Percentiles rank a stretch among this genome's conserved stretches.
These are phyloP conservation scores for Hydrophis major DNA, from an alignment of 2,797 vertebrate genomes.

Conservation along the genomic window DNA sequence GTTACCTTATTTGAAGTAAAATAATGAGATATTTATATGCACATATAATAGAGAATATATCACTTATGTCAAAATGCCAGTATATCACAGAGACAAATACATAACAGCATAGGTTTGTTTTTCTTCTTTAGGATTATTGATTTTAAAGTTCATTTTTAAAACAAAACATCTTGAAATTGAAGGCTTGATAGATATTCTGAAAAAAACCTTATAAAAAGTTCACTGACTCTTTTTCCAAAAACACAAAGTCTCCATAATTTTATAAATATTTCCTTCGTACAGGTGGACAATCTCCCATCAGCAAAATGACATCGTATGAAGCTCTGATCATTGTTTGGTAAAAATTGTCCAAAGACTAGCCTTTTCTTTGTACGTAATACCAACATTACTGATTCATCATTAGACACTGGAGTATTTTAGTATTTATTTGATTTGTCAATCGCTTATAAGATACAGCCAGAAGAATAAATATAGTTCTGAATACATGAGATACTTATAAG, in stretches of 20 bases:
- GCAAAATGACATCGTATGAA: background rate
- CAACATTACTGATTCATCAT: slow-evolving; percentile 5
- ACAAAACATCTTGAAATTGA: background rate
- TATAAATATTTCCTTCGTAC: background rate
- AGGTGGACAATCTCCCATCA: background rate
- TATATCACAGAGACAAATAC: background rate
- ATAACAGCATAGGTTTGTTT: background rate
- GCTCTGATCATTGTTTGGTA: slow-evolving; percentile 1
- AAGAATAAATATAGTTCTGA: too few relatives aligned
- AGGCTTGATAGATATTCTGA: background rate
- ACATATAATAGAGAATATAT: background rate
- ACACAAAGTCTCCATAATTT: background rate
- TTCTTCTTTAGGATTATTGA: background rate
- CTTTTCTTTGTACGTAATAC: slow-evolving; percentile 19
- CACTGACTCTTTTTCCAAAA: background rate
- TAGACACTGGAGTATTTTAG: background rate
- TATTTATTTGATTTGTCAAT: too few relatives aligned
- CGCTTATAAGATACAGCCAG: too few relatives aligned
- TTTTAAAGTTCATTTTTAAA: background rate
- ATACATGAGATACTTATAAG: too few relatives aligned
- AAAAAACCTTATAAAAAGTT: background rate
- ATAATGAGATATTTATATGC: background rate
- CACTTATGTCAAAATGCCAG: background rate
- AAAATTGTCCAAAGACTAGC: slow-evolving; percentile 22
- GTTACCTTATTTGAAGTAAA: background rate